Evolutionary conservation across 2,888 invertebrate species (phyloP).

Genomic region (Aphodius sticticus): DNA sequence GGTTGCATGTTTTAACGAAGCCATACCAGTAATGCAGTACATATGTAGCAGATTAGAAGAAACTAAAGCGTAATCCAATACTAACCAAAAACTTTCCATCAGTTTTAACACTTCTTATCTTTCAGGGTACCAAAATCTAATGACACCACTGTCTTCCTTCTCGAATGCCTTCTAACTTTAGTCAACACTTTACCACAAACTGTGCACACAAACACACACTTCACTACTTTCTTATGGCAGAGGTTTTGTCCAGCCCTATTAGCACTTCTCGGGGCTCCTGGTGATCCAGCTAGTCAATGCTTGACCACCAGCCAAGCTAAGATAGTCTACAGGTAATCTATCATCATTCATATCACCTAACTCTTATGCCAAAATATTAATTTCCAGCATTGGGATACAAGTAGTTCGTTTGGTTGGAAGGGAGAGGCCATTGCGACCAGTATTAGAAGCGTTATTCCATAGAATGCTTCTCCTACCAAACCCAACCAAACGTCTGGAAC

Average conservation of each 20-base stretch:
- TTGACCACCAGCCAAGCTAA: slow-evolving; percentile 87
- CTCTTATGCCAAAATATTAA: slow-evolving; percentile 4
- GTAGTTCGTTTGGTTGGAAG: slow-evolving; percentile 88
- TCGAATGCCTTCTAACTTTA: slow-evolving; percentile 87
- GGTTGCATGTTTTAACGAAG: slow-evolving; percentile 88
- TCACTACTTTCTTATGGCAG: slow-evolving; percentile 91
- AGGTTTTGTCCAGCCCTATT: slow-evolving; percentile 91
- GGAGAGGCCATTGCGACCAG: slow-evolving; percentile 86
- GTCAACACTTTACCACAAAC: slow-evolving; percentile 84
- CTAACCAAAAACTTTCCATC: slow-evolving; percentile 35
- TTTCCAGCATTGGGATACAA: slow-evolving; percentile 84
- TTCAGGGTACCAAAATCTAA: slow-evolving; percentile 69
- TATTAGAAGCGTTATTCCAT: slow-evolving; percentile 92
- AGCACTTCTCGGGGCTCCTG: slow-evolving; percentile 86
- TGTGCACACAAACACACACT: slow-evolving; percentile 84
- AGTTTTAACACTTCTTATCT: slow-evolving; percentile 32
- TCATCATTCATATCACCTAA: neutral
- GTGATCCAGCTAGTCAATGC: slow-evolving; percentile 78
- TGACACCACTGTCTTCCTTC: slow-evolving; percentile 76
- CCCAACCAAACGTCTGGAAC: slow-evolving; percentile 84
- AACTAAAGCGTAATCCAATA: slow-evolving; percentile 71
- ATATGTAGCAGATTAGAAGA: slow-evolving; percentile 86
- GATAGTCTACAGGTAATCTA: slow-evolving; percentile 82
- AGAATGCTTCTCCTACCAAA: slow-evolving; percentile 90
- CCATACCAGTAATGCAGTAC: slow-evolving; percentile 89